These are phyloP conservation scores for Tipula unca DNA, from an alignment of 2,888 invertebrate genomes.

Conservation along the genomic window DNA sequence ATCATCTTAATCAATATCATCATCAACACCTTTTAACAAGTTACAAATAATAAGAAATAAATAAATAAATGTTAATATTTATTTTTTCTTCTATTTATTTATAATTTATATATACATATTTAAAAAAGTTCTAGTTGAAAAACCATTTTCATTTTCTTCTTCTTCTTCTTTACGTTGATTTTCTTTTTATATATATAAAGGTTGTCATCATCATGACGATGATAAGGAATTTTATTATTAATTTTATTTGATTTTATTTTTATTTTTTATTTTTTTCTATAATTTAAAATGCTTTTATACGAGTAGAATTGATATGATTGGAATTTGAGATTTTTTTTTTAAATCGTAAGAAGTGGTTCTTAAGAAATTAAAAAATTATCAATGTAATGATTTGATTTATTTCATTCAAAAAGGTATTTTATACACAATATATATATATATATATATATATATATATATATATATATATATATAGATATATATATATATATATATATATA, in stretches of 20 bases:
- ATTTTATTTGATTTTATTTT: background rate
- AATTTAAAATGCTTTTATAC: background rate
- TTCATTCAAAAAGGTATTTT: background rate
- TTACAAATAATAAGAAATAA: background rate
- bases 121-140: background rate
- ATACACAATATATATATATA: background rate
- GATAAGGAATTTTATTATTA: background rate
- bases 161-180: background rate
- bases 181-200: background rate
- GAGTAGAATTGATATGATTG: background rate
- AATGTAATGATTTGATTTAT: background rate
- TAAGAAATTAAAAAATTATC: background rate
- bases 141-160: background rate
- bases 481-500: background rate
- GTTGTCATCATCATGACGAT: background rate
- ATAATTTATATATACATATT: background rate
- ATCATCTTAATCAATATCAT: background rate
- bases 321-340: background rate
- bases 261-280: background rate
- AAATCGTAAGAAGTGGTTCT: background rate
- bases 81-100: background rate
- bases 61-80: background rate
- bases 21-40: background rate
- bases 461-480: background rate
- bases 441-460: background rate